Evolutionary conservation across 92 coral and sea anemone genomes (phyloP).

Genomic region (Parazoanthus swiftii): DNA sequence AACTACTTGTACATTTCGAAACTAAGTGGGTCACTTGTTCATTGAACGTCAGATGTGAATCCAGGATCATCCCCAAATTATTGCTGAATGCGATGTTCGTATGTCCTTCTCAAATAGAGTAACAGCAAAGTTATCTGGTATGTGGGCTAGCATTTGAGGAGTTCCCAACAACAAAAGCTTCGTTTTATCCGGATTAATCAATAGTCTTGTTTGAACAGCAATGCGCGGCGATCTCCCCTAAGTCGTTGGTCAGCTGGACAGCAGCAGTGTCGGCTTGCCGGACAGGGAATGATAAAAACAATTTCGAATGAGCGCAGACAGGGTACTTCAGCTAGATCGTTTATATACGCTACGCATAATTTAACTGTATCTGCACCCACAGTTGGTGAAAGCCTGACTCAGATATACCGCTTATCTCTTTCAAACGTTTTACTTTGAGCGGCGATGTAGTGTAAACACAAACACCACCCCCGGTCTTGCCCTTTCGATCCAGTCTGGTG

Average conservation of each 20-base stretch:
- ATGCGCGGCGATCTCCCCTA: constrained; percentile 39
- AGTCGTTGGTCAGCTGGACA: constrained; percentile 21
- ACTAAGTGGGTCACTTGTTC: too few species aligned
- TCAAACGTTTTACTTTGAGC: too few species aligned
- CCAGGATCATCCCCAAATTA: too few species aligned
- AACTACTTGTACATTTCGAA: too few species aligned
- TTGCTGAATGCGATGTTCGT: constrained; percentile 3
- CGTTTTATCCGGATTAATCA: constrained; percentile 45
- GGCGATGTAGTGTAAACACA: too few species aligned
- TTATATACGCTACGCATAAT: background rate
- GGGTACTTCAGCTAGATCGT: constrained; percentile 38
- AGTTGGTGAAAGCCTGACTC: too few species aligned
- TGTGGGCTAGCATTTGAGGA: constrained; percentile 9
- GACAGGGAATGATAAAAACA: constrained; percentile 40
- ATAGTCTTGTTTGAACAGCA: constrained; percentile 45
- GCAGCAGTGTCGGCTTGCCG: constrained; percentile 12
- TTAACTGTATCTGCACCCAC: too few species aligned
- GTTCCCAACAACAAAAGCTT: constrained; percentile 34
- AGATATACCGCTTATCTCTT: too few species aligned
- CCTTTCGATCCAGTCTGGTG: too few species aligned
- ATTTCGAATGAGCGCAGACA: constrained; percentile 21
- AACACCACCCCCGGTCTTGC: too few species aligned
- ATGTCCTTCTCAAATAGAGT: constrained; percentile 33
- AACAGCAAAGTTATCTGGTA: constrained; percentile 39
- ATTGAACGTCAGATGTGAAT: too few species aligned